phyloP scores from a whole-genome alignment of 2,888 invertebrate genomes.

The Neoascia interrupta region DNA sequence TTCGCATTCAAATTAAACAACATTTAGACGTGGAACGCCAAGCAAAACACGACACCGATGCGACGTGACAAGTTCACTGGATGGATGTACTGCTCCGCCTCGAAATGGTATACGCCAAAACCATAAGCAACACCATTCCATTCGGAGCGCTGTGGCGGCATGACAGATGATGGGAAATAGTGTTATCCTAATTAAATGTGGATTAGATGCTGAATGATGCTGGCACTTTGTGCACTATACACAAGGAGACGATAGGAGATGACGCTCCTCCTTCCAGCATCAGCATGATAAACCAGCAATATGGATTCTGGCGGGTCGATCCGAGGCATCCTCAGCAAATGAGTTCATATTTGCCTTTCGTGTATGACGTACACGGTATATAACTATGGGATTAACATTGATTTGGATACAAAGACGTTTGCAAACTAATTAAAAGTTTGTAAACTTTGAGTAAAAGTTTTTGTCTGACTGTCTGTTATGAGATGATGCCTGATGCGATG shows the following conservation, averaged over 20 bases:
- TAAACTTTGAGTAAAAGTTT: slow-evolving; percentile 48
- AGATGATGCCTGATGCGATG: slow-evolving; percentile 7
- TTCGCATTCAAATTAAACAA: slow-evolving; percentile 29
- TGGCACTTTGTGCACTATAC: slow-evolving; percentile 5
- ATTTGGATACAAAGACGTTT: slow-evolving; percentile 58
- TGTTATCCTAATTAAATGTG: slow-evolving; percentile 42
- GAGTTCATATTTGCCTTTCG: slow-evolving; percentile 31
- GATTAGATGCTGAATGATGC: slow-evolving; percentile 41
- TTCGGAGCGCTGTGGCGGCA: not conserved
- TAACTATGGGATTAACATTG: slow-evolving; percentile 56
- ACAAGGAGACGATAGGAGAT: not conserved
- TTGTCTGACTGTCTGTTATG: slow-evolving; percentile 38
- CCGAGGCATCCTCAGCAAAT: slow-evolving; percentile 7
- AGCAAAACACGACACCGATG: no score
- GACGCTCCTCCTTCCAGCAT: not conserved
- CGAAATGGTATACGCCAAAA: no score
- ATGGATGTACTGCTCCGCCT: no score
- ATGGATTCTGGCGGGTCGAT: not conserved
- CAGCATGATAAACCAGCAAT: not conserved
- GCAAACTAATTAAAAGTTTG: slow-evolving; percentile 65
- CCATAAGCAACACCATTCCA: slow-evolving; percentile 10
- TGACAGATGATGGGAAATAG: slow-evolving; percentile 26
- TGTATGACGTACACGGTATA: slow-evolving; percentile 20
- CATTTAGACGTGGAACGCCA: no score
- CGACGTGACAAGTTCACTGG: slow-evolving; percentile 16